A percentile compares a stretch with the other conserved stretches of the same genome.
Conservation (phyloP, 2,797 vertebrate genomes). For the Leuciscus waleckii region DNA sequence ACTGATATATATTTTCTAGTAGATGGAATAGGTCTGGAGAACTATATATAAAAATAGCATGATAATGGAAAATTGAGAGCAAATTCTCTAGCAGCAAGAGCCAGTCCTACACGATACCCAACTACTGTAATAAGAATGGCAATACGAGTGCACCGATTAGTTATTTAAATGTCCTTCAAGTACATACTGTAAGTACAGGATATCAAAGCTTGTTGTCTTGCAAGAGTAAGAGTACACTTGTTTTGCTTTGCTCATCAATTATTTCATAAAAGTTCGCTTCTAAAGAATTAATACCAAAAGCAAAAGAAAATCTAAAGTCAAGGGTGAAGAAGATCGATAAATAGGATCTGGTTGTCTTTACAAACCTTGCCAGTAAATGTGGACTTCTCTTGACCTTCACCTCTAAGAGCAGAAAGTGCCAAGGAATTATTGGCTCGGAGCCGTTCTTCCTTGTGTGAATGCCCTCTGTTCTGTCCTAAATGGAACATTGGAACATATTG, state of each 20-base stretch:
- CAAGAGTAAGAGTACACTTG: not conserved
- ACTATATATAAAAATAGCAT: not conserved
- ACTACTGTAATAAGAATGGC: not conserved
- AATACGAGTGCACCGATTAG: not conserved
- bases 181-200: not conserved
- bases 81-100: not conserved
- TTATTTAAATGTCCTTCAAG: not conserved
- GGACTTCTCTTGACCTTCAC: constrained; percentile 36
- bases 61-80: not conserved
- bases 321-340: constrained; percentile 25
- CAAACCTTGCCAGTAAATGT: constrained; percentile 26
- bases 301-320: constrained; percentile 13
- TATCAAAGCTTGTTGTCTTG: not conserved
- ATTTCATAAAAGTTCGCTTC: not conserved
- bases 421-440: constrained; percentile 19
- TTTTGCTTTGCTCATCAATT: not conserved
- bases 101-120: not conserved
- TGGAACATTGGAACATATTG: constrained; percentile 26
- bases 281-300: not conserved
- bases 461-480: constrained; percentile 34
- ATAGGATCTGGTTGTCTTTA: constrained; percentile 21
- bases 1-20: not conserved
- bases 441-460: constrained; percentile 18
- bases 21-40: not conserved
- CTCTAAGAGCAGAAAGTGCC: constrained; percentile 5